Evolutionary conservation across 1,140 invertebrate species (phyloP), one percentile per base, ranked within the genome.

Genomic region (Drosophila ambigua): DNA sequence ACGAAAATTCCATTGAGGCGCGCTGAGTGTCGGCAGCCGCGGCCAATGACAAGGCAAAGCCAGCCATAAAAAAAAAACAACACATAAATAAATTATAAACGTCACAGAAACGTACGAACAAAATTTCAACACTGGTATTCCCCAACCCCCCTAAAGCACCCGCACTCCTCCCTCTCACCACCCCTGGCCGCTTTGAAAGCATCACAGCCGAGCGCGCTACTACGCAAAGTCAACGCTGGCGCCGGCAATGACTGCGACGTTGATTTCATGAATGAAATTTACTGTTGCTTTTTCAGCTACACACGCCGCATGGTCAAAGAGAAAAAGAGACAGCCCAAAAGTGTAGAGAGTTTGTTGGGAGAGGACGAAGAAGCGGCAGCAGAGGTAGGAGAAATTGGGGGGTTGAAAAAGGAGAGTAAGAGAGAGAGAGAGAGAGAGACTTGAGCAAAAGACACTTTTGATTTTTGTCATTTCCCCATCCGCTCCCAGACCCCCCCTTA

Each of bases 241-340:
- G 9, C 35, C 35, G 35, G 24, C 20, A 62, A 41, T 59, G 43
- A 60, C 65, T 50, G 68, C 66, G 23, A 43, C 64, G 67, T 66
- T 55, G 55, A 76, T 63, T 79, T 79, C 51, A 85, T 85, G 82
- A 87, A 87, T 87, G 82, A 87, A 87, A 76, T 82, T 87, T 45
- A 72, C 83, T 81, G 77, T 77, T 66, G 72, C 66, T 49, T 69
- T 44, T 73, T 62, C 60, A 46, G 41, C 50, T 24, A 39, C 35
- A 11, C 35, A 39, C 9, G 5, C 35, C 35, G 48, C 31, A 43
- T 45, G 46, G 72, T 64, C 50, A 67, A 71, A 48, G 59, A 46
- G 23, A 8, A 39, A 39, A 39, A 39, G 35, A 39, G 35, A 39
- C 35, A 39, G 35, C 11, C 35, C 4, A 39, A 39, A 39, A 39